These are phyloP conservation scores for Hypsibius dujardini DNA, from an alignment of 1,140 invertebrate genomes.

Conservation along the genomic window DNA sequence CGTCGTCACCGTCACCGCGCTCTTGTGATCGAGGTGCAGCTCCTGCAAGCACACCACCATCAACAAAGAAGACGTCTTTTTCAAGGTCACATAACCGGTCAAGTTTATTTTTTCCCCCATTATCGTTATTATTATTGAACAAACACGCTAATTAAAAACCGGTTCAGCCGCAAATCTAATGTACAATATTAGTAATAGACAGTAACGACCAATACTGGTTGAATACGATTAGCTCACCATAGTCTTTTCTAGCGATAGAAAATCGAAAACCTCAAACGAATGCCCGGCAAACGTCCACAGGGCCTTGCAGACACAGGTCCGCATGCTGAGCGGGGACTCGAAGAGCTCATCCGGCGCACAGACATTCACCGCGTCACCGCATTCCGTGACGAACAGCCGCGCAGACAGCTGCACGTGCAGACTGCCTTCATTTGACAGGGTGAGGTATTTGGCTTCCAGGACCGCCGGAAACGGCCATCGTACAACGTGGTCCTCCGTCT, in stretches of 20 bases:
- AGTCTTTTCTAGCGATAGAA: background rate
- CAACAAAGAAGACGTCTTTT: background rate
- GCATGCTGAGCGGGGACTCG: background rate
- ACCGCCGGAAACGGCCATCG: background rate
- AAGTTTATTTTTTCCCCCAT: too few species aligned
- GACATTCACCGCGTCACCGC: background rate
- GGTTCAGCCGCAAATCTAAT: too few species aligned
- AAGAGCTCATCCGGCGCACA: background rate
- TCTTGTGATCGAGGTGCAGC: background rate
- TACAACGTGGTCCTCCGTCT: background rate
- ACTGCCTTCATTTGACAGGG: background rate
- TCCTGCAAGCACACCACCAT: constrained; percentile 5
- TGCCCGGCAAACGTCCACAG: background rate
- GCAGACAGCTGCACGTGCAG: background rate
- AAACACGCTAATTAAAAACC: too few species aligned
- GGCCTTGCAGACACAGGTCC: background rate
- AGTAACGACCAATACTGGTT: background rate
- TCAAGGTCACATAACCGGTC: too few species aligned
- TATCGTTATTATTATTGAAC: too few species aligned
- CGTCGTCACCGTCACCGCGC: background rate
- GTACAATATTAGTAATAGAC: too few species aligned
- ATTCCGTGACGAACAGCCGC: background rate
- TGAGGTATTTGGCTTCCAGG: background rate
- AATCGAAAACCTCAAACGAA: background rate
- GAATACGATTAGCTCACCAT: constrained; percentile 8